These are phyloP conservation scores for Acronicta aceris DNA, from an alignment of 2,888 invertebrate species.

Conservation along the genomic window DNA sequence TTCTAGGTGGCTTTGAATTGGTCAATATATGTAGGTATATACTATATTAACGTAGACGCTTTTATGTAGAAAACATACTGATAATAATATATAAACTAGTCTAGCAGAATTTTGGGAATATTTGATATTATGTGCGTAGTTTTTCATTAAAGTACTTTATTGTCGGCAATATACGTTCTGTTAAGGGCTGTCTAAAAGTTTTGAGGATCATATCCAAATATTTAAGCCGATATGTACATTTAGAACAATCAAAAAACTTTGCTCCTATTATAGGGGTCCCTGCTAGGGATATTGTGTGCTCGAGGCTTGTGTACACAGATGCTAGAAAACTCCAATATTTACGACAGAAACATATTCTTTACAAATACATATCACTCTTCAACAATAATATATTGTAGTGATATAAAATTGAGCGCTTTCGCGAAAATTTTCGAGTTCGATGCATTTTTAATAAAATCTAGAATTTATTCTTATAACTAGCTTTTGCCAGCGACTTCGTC, in stretches of 20 bases:
- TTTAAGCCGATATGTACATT: background rate
- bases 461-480: too few species aligned
- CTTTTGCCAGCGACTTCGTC: too few species aligned
- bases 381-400: background rate
- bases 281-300: background rate
- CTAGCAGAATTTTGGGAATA: too few species aligned
- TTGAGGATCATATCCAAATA: background rate
- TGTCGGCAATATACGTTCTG: too few species aligned
- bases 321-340: constrained; percentile 8
- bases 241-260: constrained; percentile 25
- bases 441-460: background rate
- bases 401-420: background rate
- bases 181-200: background rate
- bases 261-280: background rate
- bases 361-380: background rate
- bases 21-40: too few species aligned
- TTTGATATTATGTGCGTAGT: too few species aligned
- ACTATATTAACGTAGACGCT: too few species aligned
- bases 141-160: too few species aligned
- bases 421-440: background rate
- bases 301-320: constrained; percentile 9
- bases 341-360: background rate
- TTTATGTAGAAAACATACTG: too few species aligned
- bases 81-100: too few species aligned
- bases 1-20: too few species aligned